phyloP scores from a whole-genome alignment of 2,113 vertebrate genomes.

The Brienomyrus longianalis region DNA sequence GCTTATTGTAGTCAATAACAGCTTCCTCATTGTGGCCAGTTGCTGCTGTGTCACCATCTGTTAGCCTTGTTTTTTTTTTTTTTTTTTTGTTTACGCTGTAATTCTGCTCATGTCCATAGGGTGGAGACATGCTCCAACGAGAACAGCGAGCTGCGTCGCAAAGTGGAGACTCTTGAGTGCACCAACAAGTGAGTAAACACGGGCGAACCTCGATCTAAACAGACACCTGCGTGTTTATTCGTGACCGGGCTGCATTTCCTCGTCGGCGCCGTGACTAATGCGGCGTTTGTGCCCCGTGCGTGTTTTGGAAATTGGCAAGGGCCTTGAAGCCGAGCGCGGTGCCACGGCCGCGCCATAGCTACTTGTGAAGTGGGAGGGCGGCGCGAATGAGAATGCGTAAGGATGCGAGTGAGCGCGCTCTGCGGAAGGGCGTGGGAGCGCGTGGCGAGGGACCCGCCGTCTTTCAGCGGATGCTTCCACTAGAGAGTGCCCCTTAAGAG shows the following conservation, averaged over 20 bases:
- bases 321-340: too few species aligned
- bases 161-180: conserved; percentile 89
- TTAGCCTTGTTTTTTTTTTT: background rate
- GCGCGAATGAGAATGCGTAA: background rate
- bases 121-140: conserved; percentile 95
- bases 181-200: conserved; percentile 77
- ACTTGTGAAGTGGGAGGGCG: background rate
- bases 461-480: background rate
- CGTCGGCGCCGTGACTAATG: background rate
- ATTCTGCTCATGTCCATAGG: conserved; percentile 59
- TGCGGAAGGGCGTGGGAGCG: background rate
- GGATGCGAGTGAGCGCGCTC: background rate
- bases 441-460: background rate
- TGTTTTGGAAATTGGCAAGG: background rate
- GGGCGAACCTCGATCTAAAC: background rate
- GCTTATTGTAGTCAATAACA: background rate
- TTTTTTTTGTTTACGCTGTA: conserved; percentile 29
- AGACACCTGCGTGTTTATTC: too few species aligned
- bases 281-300: background rate
- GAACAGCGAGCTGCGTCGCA: conserved; percentile 87
- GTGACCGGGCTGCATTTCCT: background rate
- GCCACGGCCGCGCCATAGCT: too few species aligned
- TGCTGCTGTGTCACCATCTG: conserved; percentile 1
- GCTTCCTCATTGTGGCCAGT: background rate
- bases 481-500: background rate